phyloP scores from a whole-genome alignment of 1,140 invertebrate genomes.

The Oppia nitens region DNA sequence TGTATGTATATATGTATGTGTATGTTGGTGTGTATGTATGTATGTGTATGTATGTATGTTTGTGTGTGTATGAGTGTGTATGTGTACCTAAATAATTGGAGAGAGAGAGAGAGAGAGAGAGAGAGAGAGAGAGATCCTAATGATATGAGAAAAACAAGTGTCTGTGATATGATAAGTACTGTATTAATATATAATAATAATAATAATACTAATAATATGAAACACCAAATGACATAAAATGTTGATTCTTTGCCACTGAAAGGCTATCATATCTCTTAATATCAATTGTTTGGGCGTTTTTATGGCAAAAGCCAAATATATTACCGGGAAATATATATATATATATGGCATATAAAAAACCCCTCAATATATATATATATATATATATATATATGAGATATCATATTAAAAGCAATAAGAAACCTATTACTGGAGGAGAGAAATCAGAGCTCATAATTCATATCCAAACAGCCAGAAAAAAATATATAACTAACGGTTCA shows the following conservation, averaged over 20 bases:
- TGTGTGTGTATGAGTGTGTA: too few species aligned
- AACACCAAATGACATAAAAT: neutral
- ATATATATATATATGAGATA: too few species aligned
- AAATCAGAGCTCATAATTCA: neutral
- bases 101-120: neutral
- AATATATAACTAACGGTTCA: neutral
- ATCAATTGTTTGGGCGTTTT: neutral
- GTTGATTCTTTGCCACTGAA: neutral
- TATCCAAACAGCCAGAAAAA: neutral
- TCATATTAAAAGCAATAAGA: neutral
- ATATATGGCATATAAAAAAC: neutral
- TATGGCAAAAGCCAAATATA: neutral
- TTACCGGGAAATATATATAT: too few species aligned
- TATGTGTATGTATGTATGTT: too few species aligned
- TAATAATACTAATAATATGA: neutral
- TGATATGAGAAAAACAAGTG: neutral
- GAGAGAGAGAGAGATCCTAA: neutral
- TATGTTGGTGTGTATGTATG: too few species aligned
- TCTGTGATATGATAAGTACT: neutral
- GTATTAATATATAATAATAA: too few species aligned
- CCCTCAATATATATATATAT: too few species aligned
- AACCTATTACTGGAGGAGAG: neutral
- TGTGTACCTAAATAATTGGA: too few species aligned
- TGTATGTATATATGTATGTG: too few species aligned
- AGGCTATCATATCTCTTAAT: neutral